Evolutionary conservation across 2,797 vertebrate species (phyloP).

Genomic region (Perodicticus potto): DNA sequence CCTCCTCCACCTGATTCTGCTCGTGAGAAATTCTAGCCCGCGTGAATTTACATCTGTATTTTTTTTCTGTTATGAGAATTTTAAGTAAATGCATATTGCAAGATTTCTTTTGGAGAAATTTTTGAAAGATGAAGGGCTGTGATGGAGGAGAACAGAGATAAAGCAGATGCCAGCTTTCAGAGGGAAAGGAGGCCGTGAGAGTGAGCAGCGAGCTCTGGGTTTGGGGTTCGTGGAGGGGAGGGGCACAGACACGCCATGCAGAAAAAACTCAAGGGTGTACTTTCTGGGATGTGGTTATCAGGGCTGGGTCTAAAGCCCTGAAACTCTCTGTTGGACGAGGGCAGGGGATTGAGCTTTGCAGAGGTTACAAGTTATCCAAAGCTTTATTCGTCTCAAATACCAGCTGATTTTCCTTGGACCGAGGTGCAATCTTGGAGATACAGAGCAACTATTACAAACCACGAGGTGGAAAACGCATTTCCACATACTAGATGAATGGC

Average conservation of each 20-base stretch:
- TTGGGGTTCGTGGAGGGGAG: not conserved
- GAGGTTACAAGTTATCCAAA: not conserved
- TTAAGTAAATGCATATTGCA: not conserved
- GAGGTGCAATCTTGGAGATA: not conserved
- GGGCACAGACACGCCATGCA: not conserved
- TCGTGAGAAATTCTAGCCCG: not conserved
- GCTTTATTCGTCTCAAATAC: not conserved
- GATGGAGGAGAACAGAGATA: not conserved
- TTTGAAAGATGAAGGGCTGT: not conserved
- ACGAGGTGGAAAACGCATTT: not conserved
- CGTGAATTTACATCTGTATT: not conserved
- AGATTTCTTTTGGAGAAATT: not conserved
- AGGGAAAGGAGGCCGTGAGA: not conserved
- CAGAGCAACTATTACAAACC: not conserved
- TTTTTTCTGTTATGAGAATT: slow-evolving; percentile 22
- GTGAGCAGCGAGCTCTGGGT: too few relatives aligned
- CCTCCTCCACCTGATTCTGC: not conserved
- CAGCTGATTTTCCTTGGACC: not conserved
- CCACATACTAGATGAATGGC: not conserved
- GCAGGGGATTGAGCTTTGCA: not conserved
- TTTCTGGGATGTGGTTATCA: not conserved
- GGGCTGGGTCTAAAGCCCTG: not conserved
- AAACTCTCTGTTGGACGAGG: not conserved
- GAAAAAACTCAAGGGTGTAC: not conserved
- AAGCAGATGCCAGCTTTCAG: not conserved